These are phyloP conservation scores for Dryas iulia DNA, from an alignment of 1,140 invertebrate species.

Conservation along the genomic window DNA sequence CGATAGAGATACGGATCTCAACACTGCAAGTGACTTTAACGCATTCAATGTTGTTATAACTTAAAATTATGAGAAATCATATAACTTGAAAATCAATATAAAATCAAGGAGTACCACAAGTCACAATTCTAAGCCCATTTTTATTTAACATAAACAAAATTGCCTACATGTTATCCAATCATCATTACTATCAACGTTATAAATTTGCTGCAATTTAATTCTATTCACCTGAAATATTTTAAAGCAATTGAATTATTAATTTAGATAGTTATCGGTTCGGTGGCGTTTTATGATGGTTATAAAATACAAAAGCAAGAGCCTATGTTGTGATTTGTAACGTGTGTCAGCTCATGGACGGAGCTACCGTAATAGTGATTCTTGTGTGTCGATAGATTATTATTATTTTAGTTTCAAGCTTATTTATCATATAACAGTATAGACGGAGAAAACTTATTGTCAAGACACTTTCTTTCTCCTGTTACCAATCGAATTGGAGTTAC, in stretches of 20 bases:
- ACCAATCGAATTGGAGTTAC: no score
- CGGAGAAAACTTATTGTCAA: no score
- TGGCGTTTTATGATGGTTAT: conserved; percentile 51
- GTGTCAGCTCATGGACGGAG: conserved; percentile 51
- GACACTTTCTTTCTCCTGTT: no score
- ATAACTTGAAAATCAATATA: no score
- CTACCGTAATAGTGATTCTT: conserved; percentile 51
- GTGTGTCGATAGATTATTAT: not conserved
- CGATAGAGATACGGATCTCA: no score
- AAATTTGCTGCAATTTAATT: conserved; percentile 10
- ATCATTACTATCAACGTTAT: not conserved
- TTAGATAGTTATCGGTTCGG: conserved; percentile 30
- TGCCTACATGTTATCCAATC: not conserved
- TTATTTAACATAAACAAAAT: not conserved
- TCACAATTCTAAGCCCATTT: not conserved
- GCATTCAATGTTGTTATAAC: no score
- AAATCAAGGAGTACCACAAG: not conserved
- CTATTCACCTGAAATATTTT: conserved; percentile 13
- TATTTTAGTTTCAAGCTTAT: not conserved
- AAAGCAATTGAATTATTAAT: conserved; percentile 25
- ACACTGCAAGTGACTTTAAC: no score
- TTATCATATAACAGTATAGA: no score
- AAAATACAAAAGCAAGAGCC: conserved; percentile 56
- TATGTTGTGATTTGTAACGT: conserved; percentile 64
- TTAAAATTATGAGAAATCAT: no score